Base-by-base conservation (phyloP, 1,140 invertebrate genomes). In the Aphidius ervi region DNA sequence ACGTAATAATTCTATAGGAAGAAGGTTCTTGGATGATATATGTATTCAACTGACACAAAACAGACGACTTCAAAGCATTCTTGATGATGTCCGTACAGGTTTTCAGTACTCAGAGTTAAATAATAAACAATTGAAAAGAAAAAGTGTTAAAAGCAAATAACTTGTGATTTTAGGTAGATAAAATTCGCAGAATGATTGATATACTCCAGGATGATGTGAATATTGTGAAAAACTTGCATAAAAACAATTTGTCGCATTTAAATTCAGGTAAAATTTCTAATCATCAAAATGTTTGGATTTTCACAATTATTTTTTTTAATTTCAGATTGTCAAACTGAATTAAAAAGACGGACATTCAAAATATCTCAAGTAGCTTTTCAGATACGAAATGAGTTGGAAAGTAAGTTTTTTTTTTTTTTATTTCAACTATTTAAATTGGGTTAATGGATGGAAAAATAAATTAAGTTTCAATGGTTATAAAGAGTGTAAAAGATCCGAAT, bases 261-360 rank as follows among this genome's bases (percentile, higher is more conserved):
- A 82, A 83, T 70, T 77, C 74, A 68, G 77, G 84, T 85, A 74
- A 70, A 47, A 5, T 43, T 43, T 7, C 5, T 7, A 3, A 2
- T 74, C 63, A 49, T 8, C 10, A 4, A 20, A 52, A 45, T 56
- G 10, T 80, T 71, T 47, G 23, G 6, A 47, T 46, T 43, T 10
- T 7, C 1, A n/a, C n/a, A 54, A 42, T 43, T 46, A 46, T 40
- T 8, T 47, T 40, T 40, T 60, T 42, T 56, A 62, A 45, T 77
- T 80, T 62, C 69, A 86, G 84, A 81, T 23, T 73, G 84, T 67
- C 81, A 84, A 71, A 79, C 81, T 55, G 83, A 84, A 70, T 63
- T 85, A 67, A 83, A 85, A 58, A 72, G 66, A 62, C 68, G 76
- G 42, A 77, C 69, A 7, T 72, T 62, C n/a, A 65, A 69, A 6